These are phyloP conservation scores for Lamproptera curius DNA, from an alignment of 2,888 invertebrate genomes.

Conservation along the genomic window DNA sequence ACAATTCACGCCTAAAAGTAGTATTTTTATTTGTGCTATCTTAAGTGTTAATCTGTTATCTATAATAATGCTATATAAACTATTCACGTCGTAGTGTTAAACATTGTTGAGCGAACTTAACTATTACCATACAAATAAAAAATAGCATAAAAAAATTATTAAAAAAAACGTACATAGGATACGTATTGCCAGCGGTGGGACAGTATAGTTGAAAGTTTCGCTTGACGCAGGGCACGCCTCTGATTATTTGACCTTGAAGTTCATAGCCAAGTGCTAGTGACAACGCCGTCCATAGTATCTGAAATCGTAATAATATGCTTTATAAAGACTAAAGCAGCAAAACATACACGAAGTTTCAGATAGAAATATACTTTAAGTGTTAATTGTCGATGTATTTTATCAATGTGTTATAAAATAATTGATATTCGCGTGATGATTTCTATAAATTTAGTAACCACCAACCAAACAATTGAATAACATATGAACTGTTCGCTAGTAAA, in stretches of 20 bases:
- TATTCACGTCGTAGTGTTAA: no score
- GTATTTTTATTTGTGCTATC: no score
- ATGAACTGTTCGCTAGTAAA: conserved; percentile 1
- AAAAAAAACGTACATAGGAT: conserved; percentile 87
- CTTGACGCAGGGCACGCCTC: conserved; percentile 94
- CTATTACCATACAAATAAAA: no score
- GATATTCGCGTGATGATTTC: conserved; percentile 2
- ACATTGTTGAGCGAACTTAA: no score
- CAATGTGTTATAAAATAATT: conserved; percentile 23
- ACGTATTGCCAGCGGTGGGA: conserved; percentile 93
- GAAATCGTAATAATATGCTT: conserved; percentile 38
- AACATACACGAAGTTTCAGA: background rate
- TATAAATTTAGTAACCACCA: background rate
- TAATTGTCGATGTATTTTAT: no score
- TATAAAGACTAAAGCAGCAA: background rate
- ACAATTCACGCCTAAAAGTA: no score
- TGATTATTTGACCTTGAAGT: conserved; percentile 90
- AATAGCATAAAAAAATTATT: no score
- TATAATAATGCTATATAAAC: no score
- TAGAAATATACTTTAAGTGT: no score
- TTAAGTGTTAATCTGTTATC: no score
- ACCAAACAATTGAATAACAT: background rate
- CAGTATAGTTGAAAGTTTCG: conserved; percentile 93
- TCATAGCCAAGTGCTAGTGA: conserved; percentile 92
- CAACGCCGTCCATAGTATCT: conserved; percentile 94